Evolutionary conservation across 2,797 vertebrate species (phyloP).

Genomic region (Schizopygopsis malacanthus): DNA sequence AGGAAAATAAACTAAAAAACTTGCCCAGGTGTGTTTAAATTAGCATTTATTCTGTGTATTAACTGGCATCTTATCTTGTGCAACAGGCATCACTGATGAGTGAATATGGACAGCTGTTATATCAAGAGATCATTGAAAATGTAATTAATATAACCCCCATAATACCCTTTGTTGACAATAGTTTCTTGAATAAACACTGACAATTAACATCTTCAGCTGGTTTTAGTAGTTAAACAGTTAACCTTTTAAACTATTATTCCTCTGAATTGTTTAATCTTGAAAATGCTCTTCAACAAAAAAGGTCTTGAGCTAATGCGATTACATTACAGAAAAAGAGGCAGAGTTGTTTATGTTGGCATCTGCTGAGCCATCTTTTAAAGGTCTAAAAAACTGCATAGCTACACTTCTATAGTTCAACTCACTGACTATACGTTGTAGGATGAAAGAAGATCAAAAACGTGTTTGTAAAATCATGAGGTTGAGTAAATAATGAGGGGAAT

Average conservation of each 20-base stretch:
- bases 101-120: background rate
- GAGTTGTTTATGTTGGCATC: background rate
- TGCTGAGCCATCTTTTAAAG: background rate
- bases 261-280: background rate
- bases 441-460: background rate
- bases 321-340: conserved; percentile 9
- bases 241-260: background rate
- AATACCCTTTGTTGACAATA: background rate
- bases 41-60: background rate
- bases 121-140: background rate
- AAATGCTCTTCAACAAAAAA: conserved; percentile 5
- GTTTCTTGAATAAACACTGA: background rate
- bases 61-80: too few species aligned
- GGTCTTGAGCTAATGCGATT: background rate
- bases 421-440: background rate
- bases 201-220: background rate
- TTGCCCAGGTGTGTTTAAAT: too few species aligned
- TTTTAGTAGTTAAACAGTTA: background rate
- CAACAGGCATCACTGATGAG: background rate
- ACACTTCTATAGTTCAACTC: background rate
- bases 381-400: background rate
- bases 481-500: background rate
- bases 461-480: background rate
- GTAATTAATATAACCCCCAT: background rate
- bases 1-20: background rate